Evolutionary conservation across 2,888 invertebrate genomes (phyloP).

Genomic region (Smittia aterrima): DNA sequence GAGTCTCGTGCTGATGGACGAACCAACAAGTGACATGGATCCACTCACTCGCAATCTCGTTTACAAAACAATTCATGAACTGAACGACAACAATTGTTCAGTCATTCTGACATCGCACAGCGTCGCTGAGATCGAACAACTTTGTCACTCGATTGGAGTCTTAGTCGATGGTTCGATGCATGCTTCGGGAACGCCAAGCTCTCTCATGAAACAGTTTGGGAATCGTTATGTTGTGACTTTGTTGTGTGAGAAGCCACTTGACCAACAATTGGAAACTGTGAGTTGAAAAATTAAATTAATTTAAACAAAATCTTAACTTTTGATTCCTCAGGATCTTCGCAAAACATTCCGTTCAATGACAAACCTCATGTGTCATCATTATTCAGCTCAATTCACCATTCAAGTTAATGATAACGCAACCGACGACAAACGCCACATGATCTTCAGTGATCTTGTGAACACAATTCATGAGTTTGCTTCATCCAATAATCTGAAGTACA

Average conservation of each 20-base stretch:
- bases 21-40: conserved; percentile 73
- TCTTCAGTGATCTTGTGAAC: conserved; percentile 30
- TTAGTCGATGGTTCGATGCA: conserved; percentile 52
- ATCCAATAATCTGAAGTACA: conserved; percentile 44
- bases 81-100: conserved; percentile 49
- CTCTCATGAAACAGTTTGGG: conserved; percentile 50
- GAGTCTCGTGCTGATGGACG: conserved; percentile 69
- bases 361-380: conserved; percentile 37
- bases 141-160: conserved; percentile 53
- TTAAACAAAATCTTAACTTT: neutral
- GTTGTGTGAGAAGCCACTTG: conserved; percentile 46
- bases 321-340: neutral
- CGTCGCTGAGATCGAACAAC: conserved; percentile 53
- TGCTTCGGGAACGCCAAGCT: conserved; percentile 50
- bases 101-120: conserved; percentile 54
- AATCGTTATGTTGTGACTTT: conserved; percentile 51
- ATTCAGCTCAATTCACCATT: conserved; percentile 36
- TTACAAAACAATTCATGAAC: conserved; percentile 50
- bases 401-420: conserved; percentile 15
- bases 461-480: conserved; percentile 13
- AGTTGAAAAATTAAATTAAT: neutral
- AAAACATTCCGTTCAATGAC: conserved; percentile 25
- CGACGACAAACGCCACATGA: conserved; percentile 19
- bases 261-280: neutral
- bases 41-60: conserved; percentile 56